Base-by-base conservation (phyloP, 2,797 vertebrate species). In the Lophura swinhoii region DNA sequence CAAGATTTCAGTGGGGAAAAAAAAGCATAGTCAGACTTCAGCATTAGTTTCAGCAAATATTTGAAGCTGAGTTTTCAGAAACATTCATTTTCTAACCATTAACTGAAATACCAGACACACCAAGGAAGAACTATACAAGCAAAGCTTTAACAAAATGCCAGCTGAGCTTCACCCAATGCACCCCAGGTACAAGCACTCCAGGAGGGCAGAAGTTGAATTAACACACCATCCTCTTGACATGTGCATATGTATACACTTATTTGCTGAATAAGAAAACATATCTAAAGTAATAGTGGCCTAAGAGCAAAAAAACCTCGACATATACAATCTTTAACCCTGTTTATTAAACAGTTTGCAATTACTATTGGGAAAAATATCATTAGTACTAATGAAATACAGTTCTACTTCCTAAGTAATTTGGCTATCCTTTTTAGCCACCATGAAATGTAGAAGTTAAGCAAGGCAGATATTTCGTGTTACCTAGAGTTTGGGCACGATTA, bases 1-100 rank as follows among this genome's bases (percentile, higher is more conserved):
- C 23, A 75, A 82, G 56, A 72, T 43, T 49, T 53, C 71, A 71
- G 66, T 35, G 20, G 31, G 14, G 39, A 63, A 51, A 86, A 89
- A 84, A 88, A 83, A 64, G n/a, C 28, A 67, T 10, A 84, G 87
- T 56, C 62, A 60, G 43, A 75, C 88, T 95, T 78, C 63, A 43
- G 76, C 66, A 39, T 63, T 46, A 59, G 28, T 75, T 87, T 72
- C 33, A 74, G 66, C 48, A 91, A 88, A 77, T 22, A 74, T 5
- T 3, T 1, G 71, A 74, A 87, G 53, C 44, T 53, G n/a, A 93
- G 44, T 87, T 79, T 82, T 84, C 44, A 80, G 74, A 73, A 75
- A 67, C 53, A 43, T 37, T 56, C 12, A 3, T 87, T 91, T 91
- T 73, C 60, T 31, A 74, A n/a, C 23, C 13, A 26, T 55, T 48